These are phyloP conservation scores for Linepithema humile DNA, from an alignment of 1,140 invertebrate genomes.

Conservation along the genomic window DNA sequence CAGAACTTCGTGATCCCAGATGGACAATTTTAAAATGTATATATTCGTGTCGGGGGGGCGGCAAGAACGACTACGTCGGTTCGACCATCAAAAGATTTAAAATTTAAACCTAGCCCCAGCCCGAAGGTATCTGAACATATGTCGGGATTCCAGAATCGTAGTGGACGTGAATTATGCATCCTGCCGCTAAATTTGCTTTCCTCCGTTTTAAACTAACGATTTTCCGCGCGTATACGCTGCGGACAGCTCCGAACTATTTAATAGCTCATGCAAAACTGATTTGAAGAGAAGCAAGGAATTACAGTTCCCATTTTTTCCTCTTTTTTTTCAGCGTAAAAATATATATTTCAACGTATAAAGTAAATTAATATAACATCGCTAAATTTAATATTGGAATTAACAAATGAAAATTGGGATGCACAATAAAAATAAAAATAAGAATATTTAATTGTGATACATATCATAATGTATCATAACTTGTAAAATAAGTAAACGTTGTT, in stretches of 20 bases:
- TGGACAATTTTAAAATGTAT: conserved; percentile 54
- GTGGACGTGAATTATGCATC: conserved; percentile 89
- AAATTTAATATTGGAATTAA: conserved; percentile 8
- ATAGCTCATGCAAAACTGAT: neutral
- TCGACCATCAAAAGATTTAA: conserved; percentile 60
- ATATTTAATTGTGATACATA: too few relatives aligned
- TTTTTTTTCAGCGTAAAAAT: neutral
- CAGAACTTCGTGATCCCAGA: neutral
- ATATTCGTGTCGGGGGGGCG: conserved; percentile 27
- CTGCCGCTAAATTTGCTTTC: conserved; percentile 50
- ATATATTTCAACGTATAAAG: neutral
- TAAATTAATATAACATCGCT: neutral
- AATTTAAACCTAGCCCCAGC: conserved; percentile 52
- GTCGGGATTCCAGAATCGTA: conserved; percentile 77
- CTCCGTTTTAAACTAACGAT: conserved; percentile 47
- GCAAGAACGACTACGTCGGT: conserved; percentile 41
- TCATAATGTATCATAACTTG: neutral
- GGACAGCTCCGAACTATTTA: neutral
- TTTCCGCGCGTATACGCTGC: neutral
- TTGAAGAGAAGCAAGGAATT: neutral
- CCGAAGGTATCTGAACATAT: conserved; percentile 66
- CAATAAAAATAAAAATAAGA: neutral
- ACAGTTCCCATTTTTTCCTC: neutral
- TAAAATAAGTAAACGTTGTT: neutral
- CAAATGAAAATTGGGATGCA: neutral